These are phyloP conservation scores for Drosophila anceps DNA, from an alignment of 2,888 invertebrate genomes.

Conservation along the genomic window DNA sequence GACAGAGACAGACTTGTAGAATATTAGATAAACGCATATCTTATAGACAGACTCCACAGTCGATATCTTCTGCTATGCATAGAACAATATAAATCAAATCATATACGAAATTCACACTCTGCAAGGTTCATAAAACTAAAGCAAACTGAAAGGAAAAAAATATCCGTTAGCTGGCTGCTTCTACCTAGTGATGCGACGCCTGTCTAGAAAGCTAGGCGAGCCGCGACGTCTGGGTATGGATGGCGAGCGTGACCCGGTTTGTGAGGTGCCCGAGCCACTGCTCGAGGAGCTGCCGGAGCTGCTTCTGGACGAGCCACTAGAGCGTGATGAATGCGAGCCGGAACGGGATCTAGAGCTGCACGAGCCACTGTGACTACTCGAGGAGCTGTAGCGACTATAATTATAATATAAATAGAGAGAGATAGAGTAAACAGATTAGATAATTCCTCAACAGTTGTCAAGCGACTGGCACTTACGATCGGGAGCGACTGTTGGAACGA, in stretches of 20 bases:
- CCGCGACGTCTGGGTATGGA: slow-evolving; percentile 97
- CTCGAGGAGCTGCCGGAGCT: slow-evolving; percentile 83
- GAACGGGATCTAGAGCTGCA: slow-evolving; percentile 83
- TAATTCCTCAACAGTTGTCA: background rate
- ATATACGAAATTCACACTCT: background rate
- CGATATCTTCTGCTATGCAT: background rate
- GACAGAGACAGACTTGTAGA: background rate
- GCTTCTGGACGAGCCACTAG: slow-evolving; percentile 83
- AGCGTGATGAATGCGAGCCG: slow-evolving; percentile 83
- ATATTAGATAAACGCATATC: background rate
- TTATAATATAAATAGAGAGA: no score
- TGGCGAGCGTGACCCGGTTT: slow-evolving; percentile 90
- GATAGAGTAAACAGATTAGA: background rate
- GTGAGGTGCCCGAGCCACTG: slow-evolving; percentile 81
- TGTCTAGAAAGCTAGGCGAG: slow-evolving; percentile 96
- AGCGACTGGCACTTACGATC: slow-evolving; percentile 72
- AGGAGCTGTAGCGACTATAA: slow-evolving; percentile 82
- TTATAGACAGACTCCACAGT: no score
- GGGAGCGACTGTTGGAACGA: slow-evolving; percentile 85
- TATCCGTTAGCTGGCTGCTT: background rate
- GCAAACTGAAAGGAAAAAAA: background rate
- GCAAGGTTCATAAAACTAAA: slow-evolving; percentile 15
- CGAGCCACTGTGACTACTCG: slow-evolving; percentile 81
- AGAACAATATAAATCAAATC: background rate
- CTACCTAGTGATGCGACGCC: slow-evolving; percentile 97